These are phyloP conservation scores for Natator depressus DNA, from an alignment of 2,113 vertebrate genomes.

Conservation along the genomic window DNA sequence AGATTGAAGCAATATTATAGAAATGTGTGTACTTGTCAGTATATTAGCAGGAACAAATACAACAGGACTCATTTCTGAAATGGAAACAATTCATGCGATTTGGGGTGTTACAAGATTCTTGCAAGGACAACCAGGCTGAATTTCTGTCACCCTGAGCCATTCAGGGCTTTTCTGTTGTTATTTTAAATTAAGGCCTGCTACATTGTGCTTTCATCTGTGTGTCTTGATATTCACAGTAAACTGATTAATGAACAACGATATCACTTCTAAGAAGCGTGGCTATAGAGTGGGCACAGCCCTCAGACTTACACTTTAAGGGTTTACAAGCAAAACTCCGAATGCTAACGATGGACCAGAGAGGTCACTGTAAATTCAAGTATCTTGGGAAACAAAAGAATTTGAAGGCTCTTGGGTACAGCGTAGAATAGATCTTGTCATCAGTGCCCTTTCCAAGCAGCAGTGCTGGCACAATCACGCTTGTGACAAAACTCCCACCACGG, in stretches of 20 bases:
- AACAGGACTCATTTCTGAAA: conserved; percentile 61
- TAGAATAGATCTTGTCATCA: neutral
- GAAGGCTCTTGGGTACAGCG: neutral
- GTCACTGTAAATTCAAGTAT: neutral
- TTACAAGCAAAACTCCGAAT: neutral
- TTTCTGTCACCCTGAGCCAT: neutral
- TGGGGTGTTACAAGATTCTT: neutral
- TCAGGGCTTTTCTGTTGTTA: neutral
- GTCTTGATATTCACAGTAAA: neutral
- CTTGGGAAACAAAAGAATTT: neutral
- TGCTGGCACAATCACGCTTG: neutral
- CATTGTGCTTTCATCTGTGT: neutral
- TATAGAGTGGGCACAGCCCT: neutral
- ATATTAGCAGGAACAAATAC: conserved; percentile 55
- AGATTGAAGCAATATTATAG: conserved; percentile 70
- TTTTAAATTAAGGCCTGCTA: neutral
- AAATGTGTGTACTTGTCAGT: conserved; percentile 73
- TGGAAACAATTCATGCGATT: conserved; percentile 18
- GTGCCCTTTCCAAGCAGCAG: neutral
- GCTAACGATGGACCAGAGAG: accelerated
- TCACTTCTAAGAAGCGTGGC: neutral
- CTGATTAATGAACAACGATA: neutral
- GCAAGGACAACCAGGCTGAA: conserved; percentile 61
- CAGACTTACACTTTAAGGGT: accelerated
- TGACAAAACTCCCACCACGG: neutral